Evolutionary conservation across 2,888 invertebrate species (phyloP).

Genomic region (Dicycla oo): DNA sequence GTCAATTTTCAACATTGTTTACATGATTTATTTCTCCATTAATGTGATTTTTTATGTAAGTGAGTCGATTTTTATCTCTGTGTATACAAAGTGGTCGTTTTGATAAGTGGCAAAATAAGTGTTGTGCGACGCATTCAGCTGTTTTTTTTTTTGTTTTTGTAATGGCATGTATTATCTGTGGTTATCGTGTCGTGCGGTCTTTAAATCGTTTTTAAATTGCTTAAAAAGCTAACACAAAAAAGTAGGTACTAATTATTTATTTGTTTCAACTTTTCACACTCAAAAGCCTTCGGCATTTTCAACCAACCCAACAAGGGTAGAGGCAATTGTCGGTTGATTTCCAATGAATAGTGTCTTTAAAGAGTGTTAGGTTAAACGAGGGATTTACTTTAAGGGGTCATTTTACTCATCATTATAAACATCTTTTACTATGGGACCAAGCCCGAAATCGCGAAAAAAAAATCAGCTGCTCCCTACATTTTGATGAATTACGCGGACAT

Average conservation of each 20-base stretch:
- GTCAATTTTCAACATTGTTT: constrained; percentile 66
- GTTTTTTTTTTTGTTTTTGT: not conserved
- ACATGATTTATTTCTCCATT: constrained; percentile 28
- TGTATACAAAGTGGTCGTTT: constrained; percentile 21
- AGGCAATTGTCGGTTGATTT: not conserved
- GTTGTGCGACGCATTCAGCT: not conserved
- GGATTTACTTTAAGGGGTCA: too few relatives aligned
- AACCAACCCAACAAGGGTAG: too few relatives aligned
- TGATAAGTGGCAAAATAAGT: constrained; percentile 6
- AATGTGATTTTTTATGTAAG: constrained; percentile 3
- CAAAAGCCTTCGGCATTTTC: too few relatives aligned
- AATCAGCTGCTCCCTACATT: too few relatives aligned
- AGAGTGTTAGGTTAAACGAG: too few relatives aligned
- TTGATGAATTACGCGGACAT: too few relatives aligned
- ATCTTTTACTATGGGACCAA: too few relatives aligned
- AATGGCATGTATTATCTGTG: constrained; percentile 17
- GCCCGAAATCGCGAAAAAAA: too few relatives aligned
- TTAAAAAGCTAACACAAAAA: not conserved
- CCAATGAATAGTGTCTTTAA: not conserved
- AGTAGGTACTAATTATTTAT: too few relatives aligned
- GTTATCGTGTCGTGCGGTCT: constrained; percentile 11
- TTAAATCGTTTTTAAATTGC: constrained; percentile 48
- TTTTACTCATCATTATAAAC: too few relatives aligned
- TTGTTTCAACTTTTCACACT: too few relatives aligned
- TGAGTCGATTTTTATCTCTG: not conserved